Evolutionary conservation across 2,888 invertebrate genomes (phyloP).

Genomic region (Acanthosepion pharaonis): DNA sequence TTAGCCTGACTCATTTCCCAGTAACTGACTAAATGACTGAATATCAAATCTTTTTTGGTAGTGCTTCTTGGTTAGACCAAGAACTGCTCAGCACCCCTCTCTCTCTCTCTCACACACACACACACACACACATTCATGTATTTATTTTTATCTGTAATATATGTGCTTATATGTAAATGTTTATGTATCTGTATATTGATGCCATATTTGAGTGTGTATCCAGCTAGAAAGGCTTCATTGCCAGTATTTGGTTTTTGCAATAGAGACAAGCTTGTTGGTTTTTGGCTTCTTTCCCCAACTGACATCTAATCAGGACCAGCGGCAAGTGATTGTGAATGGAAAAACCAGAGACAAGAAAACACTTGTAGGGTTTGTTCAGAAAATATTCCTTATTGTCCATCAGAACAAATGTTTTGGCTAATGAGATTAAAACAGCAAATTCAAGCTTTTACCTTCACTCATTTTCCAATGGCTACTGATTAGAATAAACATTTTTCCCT

Average conservation of each 20-base stretch:
- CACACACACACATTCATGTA: too few species aligned
- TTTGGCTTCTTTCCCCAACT: neutral
- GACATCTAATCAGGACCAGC: neutral
- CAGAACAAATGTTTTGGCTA: constrained; percentile 7
- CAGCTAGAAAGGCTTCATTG: neutral
- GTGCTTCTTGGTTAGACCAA: too few species aligned
- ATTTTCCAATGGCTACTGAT: neutral
- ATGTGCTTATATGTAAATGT: too few species aligned
- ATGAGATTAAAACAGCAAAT: neutral
- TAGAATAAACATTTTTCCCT: neutral
- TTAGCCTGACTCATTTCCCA: too few species aligned
- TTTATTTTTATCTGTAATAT: too few species aligned
- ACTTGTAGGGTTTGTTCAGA: neutral
- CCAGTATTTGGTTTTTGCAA: neutral
- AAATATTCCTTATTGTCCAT: constrained; percentile 7
- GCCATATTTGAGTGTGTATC: neutral
- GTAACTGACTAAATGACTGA: too few species aligned
- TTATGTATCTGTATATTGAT: too few species aligned
- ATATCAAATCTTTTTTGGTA: too few species aligned
- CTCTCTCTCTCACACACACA: too few species aligned
- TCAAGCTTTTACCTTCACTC: neutral
- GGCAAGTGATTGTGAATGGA: neutral
- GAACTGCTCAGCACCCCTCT: too few species aligned
- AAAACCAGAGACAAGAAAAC: constrained; percentile 4
- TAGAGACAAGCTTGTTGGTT: neutral